These are phyloP conservation scores for Pocota personata DNA, from an alignment of 2,888 invertebrate genomes.

Conservation along the genomic window DNA sequence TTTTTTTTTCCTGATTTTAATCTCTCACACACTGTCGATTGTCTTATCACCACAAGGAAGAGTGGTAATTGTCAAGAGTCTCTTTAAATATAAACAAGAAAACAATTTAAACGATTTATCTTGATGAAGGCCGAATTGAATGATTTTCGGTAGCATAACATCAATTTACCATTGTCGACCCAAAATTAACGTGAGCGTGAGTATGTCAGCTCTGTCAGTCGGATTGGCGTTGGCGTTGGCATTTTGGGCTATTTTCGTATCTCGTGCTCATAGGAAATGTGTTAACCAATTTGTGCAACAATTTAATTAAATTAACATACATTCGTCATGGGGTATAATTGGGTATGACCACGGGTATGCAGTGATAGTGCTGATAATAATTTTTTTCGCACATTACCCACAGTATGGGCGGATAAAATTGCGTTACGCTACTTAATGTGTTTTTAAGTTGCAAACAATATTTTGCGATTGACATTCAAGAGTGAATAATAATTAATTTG, in stretches of 20 bases:
- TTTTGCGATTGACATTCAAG: no score
- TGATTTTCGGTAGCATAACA: slow-evolving; percentile 24
- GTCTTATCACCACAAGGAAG: slow-evolving; percentile 6
- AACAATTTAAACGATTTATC: slow-evolving; percentile 10
- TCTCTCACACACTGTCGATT: neutral
- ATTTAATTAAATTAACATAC: slow-evolving; percentile 8
- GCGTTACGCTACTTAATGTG: neutral
- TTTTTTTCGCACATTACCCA: neutral
- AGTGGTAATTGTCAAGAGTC: neutral
- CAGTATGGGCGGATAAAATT: neutral
- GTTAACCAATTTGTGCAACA: slow-evolving; percentile 23
- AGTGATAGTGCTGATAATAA: neutral
- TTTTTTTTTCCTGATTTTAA: neutral
- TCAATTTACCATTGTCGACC: neutral
- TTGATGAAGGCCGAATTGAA: slow-evolving; percentile 1
- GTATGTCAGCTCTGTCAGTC: neutral
- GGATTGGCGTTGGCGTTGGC: neutral
- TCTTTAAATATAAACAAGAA: neutral
- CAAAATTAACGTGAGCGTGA: slow-evolving; percentile 7
- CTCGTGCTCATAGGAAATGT: neutral
- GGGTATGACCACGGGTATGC: no score
- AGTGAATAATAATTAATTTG: no score
- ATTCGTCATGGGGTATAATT: neutral
- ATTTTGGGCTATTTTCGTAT: neutral
- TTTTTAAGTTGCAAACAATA: neutral